These are phyloP conservation scores for Ceratothoa steindachneri DNA, from an alignment of 2,888 invertebrate genomes.

Conservation along the genomic window DNA sequence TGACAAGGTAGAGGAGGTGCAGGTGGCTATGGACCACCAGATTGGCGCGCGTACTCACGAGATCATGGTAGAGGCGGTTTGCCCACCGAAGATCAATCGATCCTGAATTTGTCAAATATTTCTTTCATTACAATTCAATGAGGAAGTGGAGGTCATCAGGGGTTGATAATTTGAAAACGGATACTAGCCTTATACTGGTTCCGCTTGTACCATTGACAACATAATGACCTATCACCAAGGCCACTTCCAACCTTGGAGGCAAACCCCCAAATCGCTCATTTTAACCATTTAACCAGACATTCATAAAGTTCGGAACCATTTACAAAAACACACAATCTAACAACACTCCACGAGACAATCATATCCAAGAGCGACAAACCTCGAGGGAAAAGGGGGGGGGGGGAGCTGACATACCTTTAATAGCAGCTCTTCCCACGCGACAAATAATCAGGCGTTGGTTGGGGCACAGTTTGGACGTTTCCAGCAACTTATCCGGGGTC, in stretches of 20 bases:
- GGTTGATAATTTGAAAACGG: too few relatives aligned
- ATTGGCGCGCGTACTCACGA: slow-evolving; percentile 67
- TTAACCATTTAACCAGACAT: too few relatives aligned
- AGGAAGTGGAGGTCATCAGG: background rate
- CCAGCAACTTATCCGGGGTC: background rate
- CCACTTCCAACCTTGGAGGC: too few relatives aligned
- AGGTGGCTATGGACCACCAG: slow-evolving; percentile 74
- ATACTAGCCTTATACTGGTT: too few relatives aligned
- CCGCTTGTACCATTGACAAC: too few relatives aligned
- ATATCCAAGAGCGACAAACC: too few relatives aligned
- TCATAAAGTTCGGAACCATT: too few relatives aligned
- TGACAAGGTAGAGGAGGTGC: slow-evolving; percentile 82
- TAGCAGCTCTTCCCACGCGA: slow-evolving; percentile 50
- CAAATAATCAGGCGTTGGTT: slow-evolving; percentile 47
- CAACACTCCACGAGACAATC: too few relatives aligned
- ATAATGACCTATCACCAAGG: too few relatives aligned
- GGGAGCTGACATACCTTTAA: slow-evolving; percentile 51
- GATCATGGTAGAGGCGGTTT: slow-evolving; percentile 67
- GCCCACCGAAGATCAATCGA: slow-evolving; percentile 72
- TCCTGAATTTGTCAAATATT: slow-evolving; percentile 51
- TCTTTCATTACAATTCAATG: background rate
- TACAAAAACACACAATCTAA: too few relatives aligned
- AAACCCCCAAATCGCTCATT: too few relatives aligned
- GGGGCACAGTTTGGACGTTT: background rate
- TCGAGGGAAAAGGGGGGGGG: too few relatives aligned